A percentile compares a stretch with the other conserved stretches of the same genome.
These are phyloP conservation scores for Galerucella calmariensis DNA, from an alignment of 2,888 invertebrate genomes.

Conservation along the genomic window DNA sequence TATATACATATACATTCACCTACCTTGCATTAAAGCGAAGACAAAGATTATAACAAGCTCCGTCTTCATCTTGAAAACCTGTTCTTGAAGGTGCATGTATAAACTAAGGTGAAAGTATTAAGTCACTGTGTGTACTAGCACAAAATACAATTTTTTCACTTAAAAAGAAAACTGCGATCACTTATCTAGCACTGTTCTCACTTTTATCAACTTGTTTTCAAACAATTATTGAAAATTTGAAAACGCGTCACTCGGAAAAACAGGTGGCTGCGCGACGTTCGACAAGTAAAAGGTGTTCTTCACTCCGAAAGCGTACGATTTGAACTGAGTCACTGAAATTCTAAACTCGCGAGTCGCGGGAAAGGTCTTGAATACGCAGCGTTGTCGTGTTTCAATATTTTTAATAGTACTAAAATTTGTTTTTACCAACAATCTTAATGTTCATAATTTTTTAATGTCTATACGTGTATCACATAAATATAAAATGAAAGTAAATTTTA, in stretches of 20 bases:
- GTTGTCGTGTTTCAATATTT: slow-evolving; percentile 9
- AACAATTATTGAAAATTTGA: slow-evolving; percentile 5
- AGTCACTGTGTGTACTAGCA: slow-evolving; percentile 14
- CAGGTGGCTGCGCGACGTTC: slow-evolving; percentile 30
- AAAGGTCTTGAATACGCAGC: slow-evolving; percentile 13
- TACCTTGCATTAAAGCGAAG: slow-evolving; percentile 32
- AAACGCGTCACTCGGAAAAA: slow-evolving; percentile 26
- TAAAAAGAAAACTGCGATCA: slow-evolving; percentile 16
- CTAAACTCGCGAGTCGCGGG: slow-evolving; percentile 22
- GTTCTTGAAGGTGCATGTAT: slow-evolving; percentile 14
- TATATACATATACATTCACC: neutral
- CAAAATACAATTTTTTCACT: slow-evolving; percentile 10
- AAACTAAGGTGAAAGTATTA: slow-evolving; percentile 22
- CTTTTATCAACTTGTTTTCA: slow-evolving; percentile 10
- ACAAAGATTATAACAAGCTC: slow-evolving; percentile 19
- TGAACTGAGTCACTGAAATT: slow-evolving; percentile 33
- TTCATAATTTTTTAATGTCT: too few species aligned
- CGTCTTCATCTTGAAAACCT: slow-evolving; percentile 30
- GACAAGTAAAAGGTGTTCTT: neutral
- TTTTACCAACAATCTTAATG: too few species aligned
- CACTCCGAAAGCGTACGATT: slow-evolving; percentile 19
- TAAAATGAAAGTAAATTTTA: too few species aligned
- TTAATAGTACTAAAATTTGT: neutral
- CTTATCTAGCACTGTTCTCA: slow-evolving; percentile 16
- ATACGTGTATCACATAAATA: too few species aligned